A percentile compares a stretch with the other conserved stretches of the same genome.
Evolutionary conservation across 2,888 invertebrate species (phyloP).

Genomic region (Macrophya annulata): DNA sequence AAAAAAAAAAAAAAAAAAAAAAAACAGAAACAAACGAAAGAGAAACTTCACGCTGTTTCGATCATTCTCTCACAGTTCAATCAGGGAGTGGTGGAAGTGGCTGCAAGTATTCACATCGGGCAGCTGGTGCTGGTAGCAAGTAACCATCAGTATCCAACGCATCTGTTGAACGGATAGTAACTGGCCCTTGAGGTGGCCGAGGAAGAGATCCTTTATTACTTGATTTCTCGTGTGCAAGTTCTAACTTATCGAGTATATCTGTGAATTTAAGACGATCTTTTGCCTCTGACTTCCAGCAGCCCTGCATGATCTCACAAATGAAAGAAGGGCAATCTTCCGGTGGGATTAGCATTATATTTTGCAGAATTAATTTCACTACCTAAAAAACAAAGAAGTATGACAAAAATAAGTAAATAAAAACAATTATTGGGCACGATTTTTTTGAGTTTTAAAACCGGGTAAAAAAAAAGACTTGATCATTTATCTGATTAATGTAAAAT

Average conservation of each 20-base stretch:
- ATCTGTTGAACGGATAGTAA: slow-evolving; percentile 78
- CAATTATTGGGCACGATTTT: not conserved
- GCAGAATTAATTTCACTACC: slow-evolving; percentile 90
- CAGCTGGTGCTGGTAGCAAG: slow-evolving; percentile 83
- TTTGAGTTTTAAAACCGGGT: not conserved
- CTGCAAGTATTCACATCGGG: slow-evolving; percentile 82
- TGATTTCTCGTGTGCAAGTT: slow-evolving; percentile 77
- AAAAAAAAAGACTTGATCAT: too few species aligned
- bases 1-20: not conserved
- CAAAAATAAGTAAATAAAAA: too few species aligned
- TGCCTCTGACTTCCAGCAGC: slow-evolving; percentile 92
- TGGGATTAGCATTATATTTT: slow-evolving; percentile 90
- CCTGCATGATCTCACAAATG: slow-evolving; percentile 88
- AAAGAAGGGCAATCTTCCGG: slow-evolving; percentile 89
- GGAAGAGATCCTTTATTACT: slow-evolving; percentile 76
- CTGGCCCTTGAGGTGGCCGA: slow-evolving; percentile 82
- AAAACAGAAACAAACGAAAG: not conserved
- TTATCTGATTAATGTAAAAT: not conserved
- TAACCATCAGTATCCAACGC: slow-evolving; percentile 86
- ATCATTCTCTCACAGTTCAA: slow-evolving; percentile 4
- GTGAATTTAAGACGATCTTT: slow-evolving; percentile 88
- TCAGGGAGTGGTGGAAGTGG: slow-evolving; percentile 78
- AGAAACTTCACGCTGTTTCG: not conserved
- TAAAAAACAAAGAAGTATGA: slow-evolving; percentile 63
- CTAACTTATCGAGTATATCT: slow-evolving; percentile 85